phyloP scores from a whole-genome alignment of 2,888 invertebrate genomes.

The Endomychus coccineus region DNA sequence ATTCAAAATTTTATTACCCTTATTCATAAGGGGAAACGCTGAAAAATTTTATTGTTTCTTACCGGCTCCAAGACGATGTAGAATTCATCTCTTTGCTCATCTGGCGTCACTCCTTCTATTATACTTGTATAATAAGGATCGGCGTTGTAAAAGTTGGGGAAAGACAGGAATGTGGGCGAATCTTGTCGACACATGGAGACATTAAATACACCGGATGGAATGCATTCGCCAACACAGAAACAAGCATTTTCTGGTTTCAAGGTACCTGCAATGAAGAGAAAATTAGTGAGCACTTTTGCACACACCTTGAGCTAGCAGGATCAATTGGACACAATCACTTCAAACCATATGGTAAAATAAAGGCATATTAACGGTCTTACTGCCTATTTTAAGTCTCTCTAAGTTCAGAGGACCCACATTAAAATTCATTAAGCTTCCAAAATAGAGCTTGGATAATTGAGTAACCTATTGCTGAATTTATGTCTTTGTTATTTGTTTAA shows the following conservation, averaged over 20 bases:
- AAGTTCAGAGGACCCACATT: too few species aligned
- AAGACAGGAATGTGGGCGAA: conserved; percentile 72
- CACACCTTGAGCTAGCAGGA: too few species aligned
- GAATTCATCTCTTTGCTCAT: conserved; percentile 62
- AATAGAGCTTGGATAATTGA: too few species aligned
- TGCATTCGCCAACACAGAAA: conserved; percentile 65
- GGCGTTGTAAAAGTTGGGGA: conserved; percentile 73
- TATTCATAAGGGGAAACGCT: too few species aligned
- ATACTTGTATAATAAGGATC: conserved; percentile 56
- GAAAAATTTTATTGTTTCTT: conserved; percentile 32
- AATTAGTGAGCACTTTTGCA: too few species aligned
- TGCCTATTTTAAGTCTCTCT: too few species aligned
- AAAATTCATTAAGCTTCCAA: too few species aligned
- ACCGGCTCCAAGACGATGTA: conserved; percentile 69
- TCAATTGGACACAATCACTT: too few species aligned
- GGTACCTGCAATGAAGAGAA: conserved; percentile 53
- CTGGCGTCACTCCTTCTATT: conserved; percentile 62
- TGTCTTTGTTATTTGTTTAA: too few species aligned
- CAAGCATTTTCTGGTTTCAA: conserved; percentile 55
- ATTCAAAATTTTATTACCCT: neutral
- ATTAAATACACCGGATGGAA: conserved; percentile 66
- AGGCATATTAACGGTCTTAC: too few species aligned
- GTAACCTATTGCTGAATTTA: too few species aligned
- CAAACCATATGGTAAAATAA: too few species aligned
- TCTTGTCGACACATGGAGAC: conserved; percentile 67